Base-by-base conservation (phyloP, 2,797 vertebrate genomes). In the Diglossa cyanea region DNA sequence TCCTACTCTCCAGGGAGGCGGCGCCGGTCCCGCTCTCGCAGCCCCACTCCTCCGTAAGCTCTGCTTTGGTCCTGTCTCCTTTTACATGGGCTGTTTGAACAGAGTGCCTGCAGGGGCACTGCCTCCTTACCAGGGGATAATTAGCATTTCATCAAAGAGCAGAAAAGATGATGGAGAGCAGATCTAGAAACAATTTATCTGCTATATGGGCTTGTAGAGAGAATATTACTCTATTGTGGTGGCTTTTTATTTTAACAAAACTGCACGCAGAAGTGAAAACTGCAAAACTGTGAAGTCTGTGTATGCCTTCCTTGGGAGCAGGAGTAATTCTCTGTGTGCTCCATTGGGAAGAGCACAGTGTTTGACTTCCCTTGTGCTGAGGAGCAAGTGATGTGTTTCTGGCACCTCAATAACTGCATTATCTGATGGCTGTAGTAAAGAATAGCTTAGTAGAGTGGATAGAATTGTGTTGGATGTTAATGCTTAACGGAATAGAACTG, bases 11-110 rank as follows among this genome's bases (percentile, higher is more conserved):
- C 99, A 0, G 96, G 98, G 50, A 98, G 99, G 95, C 98, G 97
- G 63, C 98, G 98, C 15, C 98, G 97, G 1, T 98, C 98, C 1
- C 98, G 98, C 60, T 99, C 99, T 10, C 97, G 98, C 68, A 99
- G 99, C 93, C 97, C 99, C 28, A 99, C 99, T 6, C 99, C 99
- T 66, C 98, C 98, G 99, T 99, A 98, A 99, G 99, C 60, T 72
- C 31, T 12, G 30, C 2, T 17, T 68, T 31, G 45, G 6, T 23
- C 15, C 25, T 3, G 20, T 26, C 62, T 50, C 19, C 57, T 70
- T 33, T 33, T 8, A 21, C 19, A 7, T 8, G 44, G 17, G 25
- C 23, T 26, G 11, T 30, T 51, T 10, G 37, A 51, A 10, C 44
- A 23, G 23, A 18, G 18, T 0, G 0, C 31, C 71, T 21, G 42